A percentile compares a stretch with the other conserved stretches of the same genome.
Evolutionary conservation across 2,113 vertebrate species (phyloP).

Genomic region (Trogon melanurus): DNA sequence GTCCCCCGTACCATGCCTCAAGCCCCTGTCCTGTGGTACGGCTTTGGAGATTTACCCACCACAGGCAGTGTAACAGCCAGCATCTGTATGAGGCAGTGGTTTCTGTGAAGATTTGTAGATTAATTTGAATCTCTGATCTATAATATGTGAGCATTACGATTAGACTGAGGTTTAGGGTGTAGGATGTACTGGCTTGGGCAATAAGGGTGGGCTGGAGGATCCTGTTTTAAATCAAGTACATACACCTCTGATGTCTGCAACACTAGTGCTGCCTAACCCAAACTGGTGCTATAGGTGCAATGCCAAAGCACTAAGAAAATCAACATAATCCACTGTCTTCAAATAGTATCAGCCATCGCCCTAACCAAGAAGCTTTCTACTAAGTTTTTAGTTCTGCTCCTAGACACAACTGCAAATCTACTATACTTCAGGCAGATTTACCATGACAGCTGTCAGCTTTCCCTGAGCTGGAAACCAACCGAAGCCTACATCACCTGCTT

Average conservation of each 20-base stretch:
- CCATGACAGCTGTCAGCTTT: neutral
- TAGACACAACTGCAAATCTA: neutral
- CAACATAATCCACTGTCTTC: neutral
- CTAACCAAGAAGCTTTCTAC: neutral
- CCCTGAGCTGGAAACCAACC: neutral
- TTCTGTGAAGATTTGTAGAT: neutral
- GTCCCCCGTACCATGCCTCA: neutral
- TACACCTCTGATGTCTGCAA: neutral
- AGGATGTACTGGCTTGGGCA: neutral
- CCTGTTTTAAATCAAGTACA: neutral
- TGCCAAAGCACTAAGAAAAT: neutral
- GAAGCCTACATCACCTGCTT: neutral
- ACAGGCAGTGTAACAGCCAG: neutral
- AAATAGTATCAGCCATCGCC: neutral
- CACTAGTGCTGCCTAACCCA: neutral
- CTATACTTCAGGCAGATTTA: neutral
- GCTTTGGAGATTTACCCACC: neutral
- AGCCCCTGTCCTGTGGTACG: neutral
- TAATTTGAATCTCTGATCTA: neutral
- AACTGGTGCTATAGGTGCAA: fast-evolving
- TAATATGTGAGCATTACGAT: neutral
- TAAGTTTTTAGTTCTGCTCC: neutral
- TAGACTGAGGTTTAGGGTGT: neutral
- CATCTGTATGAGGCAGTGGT: neutral
- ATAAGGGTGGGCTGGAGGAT: neutral